A percentile compares a stretch with the other conserved stretches of the same genome.
phyloP scores from a whole-genome alignment of 2,113 vertebrate genomes.

The Caloenas nicobarica region DNA sequence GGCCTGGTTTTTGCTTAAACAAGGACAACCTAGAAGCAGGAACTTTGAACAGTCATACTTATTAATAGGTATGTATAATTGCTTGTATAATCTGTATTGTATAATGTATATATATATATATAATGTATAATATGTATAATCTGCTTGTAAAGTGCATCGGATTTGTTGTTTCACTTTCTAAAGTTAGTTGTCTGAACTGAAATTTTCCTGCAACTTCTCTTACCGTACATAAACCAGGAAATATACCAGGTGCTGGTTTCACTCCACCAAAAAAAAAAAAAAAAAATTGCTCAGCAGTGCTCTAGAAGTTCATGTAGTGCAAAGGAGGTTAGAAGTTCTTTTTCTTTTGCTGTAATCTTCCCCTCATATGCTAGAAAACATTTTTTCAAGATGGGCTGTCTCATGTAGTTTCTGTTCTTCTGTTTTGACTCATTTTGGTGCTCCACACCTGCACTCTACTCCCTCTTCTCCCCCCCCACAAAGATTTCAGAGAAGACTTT shows the following conservation, averaged over 20 bases:
- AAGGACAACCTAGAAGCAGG: not conserved
- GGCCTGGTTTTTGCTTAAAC: not conserved
- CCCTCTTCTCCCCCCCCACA: not conserved
- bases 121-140: too few relatives aligned
- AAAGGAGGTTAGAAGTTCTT: not conserved
- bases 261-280: not conserved
- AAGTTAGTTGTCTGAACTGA: not conserved
- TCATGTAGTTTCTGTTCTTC: not conserved
- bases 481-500: not conserved
- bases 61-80: not conserved
- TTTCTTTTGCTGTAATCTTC: not conserved
- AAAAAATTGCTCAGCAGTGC: not conserved
- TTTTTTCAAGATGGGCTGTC: not conserved
- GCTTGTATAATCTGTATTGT: too few relatives aligned
- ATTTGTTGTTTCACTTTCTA: not conserved
- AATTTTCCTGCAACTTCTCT: not conserved
- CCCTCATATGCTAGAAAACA: not conserved
- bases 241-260: constrained; percentile 3
- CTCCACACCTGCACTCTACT: not conserved
- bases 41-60: not conserved
- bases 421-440: not conserved
- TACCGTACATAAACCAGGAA: not conserved
- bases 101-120: too few relatives aligned
- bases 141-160: not conserved
- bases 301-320: not conserved